phyloP scores from a whole-genome alignment of 2,888 invertebrate species.

The Pristionchus mayeri region DNA sequence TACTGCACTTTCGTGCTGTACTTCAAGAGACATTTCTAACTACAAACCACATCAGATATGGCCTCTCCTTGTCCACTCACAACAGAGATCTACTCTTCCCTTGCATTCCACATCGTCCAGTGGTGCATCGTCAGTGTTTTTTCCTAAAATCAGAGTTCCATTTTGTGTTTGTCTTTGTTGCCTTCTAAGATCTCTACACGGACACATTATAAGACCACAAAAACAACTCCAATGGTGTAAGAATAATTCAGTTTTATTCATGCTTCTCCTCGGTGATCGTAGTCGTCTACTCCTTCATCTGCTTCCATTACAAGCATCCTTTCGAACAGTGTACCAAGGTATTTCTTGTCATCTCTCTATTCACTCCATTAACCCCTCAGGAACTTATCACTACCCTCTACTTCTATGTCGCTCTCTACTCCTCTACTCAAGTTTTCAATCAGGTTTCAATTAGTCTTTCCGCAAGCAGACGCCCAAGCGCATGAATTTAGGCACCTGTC shows the following conservation, averaged over 20 bases:
- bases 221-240: neutral
- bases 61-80: neutral
- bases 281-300: neutral
- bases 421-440: neutral
- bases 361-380: neutral
- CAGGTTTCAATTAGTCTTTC: neutral
- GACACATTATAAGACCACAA: neutral
- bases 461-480: too few relatives aligned
- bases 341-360: neutral
- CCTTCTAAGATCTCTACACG: too few relatives aligned
- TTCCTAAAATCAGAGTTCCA: too few relatives aligned
- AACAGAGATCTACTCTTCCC: neutral
- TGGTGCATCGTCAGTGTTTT: slow-evolving; percentile 8
- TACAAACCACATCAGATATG: too few relatives aligned
- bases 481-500: too few relatives aligned
- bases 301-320: neutral
- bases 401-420: neutral
- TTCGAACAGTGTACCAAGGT: neutral
- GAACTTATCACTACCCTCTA: neutral
- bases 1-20: too few relatives aligned
- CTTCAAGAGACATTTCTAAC: too few relatives aligned
- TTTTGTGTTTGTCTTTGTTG: too few relatives aligned
- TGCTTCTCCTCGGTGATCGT: neutral
- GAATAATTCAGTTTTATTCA: neutral
- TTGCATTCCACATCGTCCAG: neutral